Evolutionary conservation across 2,888 invertebrate genomes (phyloP).

Genomic region (Prionchulus punctatus): DNA sequence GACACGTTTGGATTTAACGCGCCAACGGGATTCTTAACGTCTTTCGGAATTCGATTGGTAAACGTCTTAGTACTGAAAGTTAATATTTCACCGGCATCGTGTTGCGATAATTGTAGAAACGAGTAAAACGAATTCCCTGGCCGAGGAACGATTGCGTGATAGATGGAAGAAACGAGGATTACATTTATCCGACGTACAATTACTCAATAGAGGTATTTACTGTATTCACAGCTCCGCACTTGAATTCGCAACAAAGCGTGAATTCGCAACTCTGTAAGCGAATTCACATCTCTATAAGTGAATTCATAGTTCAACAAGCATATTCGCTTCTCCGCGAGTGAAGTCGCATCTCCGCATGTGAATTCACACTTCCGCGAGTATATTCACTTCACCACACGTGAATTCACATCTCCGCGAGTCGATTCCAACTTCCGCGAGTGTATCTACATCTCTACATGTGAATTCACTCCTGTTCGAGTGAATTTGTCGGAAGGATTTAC

Average conservation of each 20-base stretch:
- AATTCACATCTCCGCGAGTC: too few relatives aligned
- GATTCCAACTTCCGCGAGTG: too few relatives aligned
- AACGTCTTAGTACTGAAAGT: not conserved
- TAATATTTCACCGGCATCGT: not conserved
- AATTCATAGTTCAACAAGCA: too few relatives aligned
- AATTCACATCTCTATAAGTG: too few relatives aligned
- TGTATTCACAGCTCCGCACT: too few relatives aligned
- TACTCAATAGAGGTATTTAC: conserved; percentile 16
- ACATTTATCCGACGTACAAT: conserved; percentile 28
- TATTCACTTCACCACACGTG: not conserved
- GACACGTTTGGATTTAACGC: conserved; percentile 24
- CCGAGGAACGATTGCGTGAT: conserved; percentile 19
- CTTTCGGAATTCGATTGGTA: conserved; percentile 24
- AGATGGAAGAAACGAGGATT: conserved; percentile 22
- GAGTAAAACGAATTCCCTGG: not conserved
- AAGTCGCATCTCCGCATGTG: not conserved
- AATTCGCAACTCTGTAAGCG: too few relatives aligned
- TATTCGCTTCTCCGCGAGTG: too few relatives aligned
- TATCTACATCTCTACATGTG: too few relatives aligned
- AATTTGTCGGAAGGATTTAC: too few relatives aligned
- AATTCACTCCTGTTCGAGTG: too few relatives aligned
- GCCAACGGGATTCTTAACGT: conserved; percentile 24
- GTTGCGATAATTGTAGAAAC: too few relatives aligned
- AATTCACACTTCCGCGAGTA: not conserved
- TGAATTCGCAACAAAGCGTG: too few relatives aligned